Conservation (phyloP, 1,140 invertebrate genomes). For the Philaenus spumarius region DNA sequence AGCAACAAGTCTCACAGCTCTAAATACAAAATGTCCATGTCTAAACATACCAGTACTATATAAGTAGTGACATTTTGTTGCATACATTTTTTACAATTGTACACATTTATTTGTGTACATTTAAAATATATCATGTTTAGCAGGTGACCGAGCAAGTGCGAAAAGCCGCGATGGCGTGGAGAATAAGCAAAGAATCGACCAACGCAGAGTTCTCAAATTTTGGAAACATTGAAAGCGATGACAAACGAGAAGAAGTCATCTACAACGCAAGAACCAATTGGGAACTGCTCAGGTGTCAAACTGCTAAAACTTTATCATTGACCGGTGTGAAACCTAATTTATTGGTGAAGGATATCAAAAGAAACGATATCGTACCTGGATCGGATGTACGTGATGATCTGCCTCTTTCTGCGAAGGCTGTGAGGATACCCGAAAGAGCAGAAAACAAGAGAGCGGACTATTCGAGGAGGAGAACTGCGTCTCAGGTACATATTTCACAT, state of each 20-base stretch:
- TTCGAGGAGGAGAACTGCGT: constrained; percentile 42
- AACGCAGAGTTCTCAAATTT: constrained; percentile 57
- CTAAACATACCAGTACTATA: too few species aligned
- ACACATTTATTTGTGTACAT: neutral
- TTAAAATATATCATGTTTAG: neutral
- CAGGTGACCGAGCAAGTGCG: constrained; percentile 59
- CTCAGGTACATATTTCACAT: constrained; percentile 48
- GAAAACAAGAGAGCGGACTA: constrained; percentile 17
- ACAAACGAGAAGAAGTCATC: constrained; percentile 43
- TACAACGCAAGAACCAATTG: constrained; percentile 74
- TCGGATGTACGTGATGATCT: constrained; percentile 27
- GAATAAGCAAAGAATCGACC: constrained; percentile 63
- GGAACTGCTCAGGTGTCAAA: constrained; percentile 65
- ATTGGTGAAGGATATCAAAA: constrained; percentile 36
- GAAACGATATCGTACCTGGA: constrained; percentile 19
- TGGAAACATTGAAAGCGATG: neutral
- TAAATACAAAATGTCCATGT: too few species aligned
- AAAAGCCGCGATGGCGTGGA: constrained; percentile 64
- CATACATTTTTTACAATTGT: neutral
- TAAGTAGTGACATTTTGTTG: too few species aligned
- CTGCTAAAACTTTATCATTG: constrained; percentile 36
- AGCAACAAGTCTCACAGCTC: too few species aligned
- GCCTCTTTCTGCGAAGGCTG: constrained; percentile 38
- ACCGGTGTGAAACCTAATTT: constrained; percentile 30
- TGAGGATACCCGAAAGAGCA: constrained; percentile 29